Conservation (phyloP, 2,113 vertebrate species). For the Oceanites oceanicus region DNA sequence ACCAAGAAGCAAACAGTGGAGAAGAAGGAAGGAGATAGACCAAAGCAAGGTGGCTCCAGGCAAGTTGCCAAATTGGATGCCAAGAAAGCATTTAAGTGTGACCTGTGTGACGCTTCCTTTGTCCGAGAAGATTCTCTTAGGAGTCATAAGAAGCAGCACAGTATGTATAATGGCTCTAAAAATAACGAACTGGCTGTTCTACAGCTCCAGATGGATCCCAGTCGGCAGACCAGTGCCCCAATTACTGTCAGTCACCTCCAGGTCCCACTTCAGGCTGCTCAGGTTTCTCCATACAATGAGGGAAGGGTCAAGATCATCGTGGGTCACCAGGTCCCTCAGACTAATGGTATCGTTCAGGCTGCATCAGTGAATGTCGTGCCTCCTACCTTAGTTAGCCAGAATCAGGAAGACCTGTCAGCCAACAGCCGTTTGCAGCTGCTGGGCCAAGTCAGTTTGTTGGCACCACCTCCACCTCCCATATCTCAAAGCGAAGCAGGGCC, state of each 20-base stretch:
- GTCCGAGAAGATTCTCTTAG: slow-evolving; percentile 94
- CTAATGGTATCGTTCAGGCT: slow-evolving; percentile 68
- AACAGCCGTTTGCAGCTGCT: slow-evolving; percentile 82
- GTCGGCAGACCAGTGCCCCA: slow-evolving; percentile 17
- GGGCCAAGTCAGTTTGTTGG: slow-evolving; percentile 88
- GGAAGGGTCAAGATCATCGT: slow-evolving; percentile 89
- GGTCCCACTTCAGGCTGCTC: slow-evolving; percentile 66
- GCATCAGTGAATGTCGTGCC: slow-evolving; percentile 73
- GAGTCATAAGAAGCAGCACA: slow-evolving; percentile 93
- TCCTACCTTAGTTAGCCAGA: slow-evolving; percentile 73
- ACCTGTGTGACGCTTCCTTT: slow-evolving; percentile 87
- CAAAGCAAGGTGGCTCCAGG: slow-evolving; percentile 75
- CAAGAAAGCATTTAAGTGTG: slow-evolving; percentile 87
- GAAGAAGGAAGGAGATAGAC: slow-evolving; percentile 68
- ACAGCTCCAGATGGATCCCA: slow-evolving; percentile 70
- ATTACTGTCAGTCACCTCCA: slow-evolving; percentile 66
- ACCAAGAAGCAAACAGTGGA: slow-evolving; percentile 33
- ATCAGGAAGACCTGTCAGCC: slow-evolving; percentile 64
- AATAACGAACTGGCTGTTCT: slow-evolving; percentile 63
- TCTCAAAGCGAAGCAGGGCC: slow-evolving; percentile 65
- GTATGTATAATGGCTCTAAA: slow-evolving; percentile 68
- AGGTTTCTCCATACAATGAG: slow-evolving; percentile 72
- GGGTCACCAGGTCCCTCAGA: slow-evolving; percentile 78
- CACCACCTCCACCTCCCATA: slow-evolving; percentile 70
- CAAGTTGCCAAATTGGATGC: slow-evolving; percentile 90